phyloP scores from a whole-genome alignment of 2,113 vertebrate species.

The Aspiorhynchus laticeps region DNA sequence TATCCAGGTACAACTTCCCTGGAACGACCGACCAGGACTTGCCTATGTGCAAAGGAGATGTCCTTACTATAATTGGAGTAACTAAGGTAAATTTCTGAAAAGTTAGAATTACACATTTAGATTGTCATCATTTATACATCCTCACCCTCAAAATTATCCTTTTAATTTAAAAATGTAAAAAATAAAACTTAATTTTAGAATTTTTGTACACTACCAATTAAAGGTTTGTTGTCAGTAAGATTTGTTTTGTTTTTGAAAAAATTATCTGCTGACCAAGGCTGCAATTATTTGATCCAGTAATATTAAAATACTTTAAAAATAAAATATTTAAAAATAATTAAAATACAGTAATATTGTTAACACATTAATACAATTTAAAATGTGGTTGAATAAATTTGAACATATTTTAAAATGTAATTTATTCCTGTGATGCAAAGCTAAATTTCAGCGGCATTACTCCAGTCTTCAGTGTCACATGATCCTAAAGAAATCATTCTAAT shows the following conservation, averaged over 20 bases:
- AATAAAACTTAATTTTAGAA: too few relatives aligned
- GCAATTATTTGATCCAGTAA: background rate
- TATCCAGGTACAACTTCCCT: constrained; percentile 95
- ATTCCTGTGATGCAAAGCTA: background rate
- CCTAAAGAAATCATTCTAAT: background rate
- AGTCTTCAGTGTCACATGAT: background rate
- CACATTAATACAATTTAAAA: too few relatives aligned
- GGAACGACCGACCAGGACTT: constrained; percentile 92
- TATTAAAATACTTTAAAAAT: background rate
- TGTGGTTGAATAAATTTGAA: too few relatives aligned
- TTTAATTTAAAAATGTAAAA: too few relatives aligned
- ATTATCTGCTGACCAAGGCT: too few relatives aligned
- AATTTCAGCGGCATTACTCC: background rate
- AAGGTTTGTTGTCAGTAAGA: too few relatives aligned
- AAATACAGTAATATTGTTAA: too few relatives aligned
- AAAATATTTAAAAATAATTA: too few relatives aligned
- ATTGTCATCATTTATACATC: too few relatives aligned
- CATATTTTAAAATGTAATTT: background rate
- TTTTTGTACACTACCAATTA: too few relatives aligned
- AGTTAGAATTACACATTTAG: background rate
- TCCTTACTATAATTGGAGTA: constrained; percentile 90
- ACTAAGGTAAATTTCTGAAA: constrained; percentile 83
- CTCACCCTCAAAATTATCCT: too few relatives aligned
- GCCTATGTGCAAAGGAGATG: constrained; percentile 93
- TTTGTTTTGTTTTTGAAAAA: too few relatives aligned